Evolutionary conservation across 1,140 invertebrate species (phyloP), one percentile per base, ranked within the genome.

Genomic region (Drosophila trapezifrons): DNA sequence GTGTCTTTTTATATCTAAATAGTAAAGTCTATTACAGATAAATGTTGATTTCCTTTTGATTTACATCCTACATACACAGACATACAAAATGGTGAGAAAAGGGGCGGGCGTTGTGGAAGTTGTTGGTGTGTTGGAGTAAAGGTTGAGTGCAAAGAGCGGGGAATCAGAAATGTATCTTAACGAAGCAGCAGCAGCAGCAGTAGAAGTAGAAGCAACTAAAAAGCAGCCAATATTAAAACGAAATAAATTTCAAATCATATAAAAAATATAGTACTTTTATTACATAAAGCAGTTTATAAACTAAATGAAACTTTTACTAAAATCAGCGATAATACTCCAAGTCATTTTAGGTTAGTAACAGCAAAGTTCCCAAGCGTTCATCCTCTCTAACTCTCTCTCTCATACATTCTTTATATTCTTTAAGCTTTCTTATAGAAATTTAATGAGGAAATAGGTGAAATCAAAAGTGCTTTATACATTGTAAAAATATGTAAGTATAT

Each of bases 281-380:
- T 82, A 82, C 59, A 76, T 82, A 82, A 83, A 86, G 75, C 76
- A 59, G 69, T 65, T 71, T 67, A 76, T 49, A 65, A 86, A 62
- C 82, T 87, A 78, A 76, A 69, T 78, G 67, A 77, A 80, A 80
- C 55, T 64, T 76, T 72, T 69, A 72, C 73, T 85, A 73, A 85
- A 85, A 66, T 64, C 69, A 65, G 82, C 66, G 72, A 73, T 82
- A 78, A 65, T 60, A 71, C 67, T 79, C 66, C 56, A 69, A 70
- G 73, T 67, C 42, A 75, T 57, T 22, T 52, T 35, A 20, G 65
- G 51, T 79, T 76, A 79, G 66, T 83, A 70, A 70, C 59, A 79
- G 65, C 57, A 13, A 52, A 52, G 65, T 79, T 82, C 17, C 65
- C 54, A 56, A 69, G 47, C 29, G 38, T 56, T 74, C 32, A 25